Evolutionary conservation across 2,888 invertebrate species (phyloP), one percentile per base, ranked within the genome.

Genomic region (Dyspetes luteomarginatus): DNA sequence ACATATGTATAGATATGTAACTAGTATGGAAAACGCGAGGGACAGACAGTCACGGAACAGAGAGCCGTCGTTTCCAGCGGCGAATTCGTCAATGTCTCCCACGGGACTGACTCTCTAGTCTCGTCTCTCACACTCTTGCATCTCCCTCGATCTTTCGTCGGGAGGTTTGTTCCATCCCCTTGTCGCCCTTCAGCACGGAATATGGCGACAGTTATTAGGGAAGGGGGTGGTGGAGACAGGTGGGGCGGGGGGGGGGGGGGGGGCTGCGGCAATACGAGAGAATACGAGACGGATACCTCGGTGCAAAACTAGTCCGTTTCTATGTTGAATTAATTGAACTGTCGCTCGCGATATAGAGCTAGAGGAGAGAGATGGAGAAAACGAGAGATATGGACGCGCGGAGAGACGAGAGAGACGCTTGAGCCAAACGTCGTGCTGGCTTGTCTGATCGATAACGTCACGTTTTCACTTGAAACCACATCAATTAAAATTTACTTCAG

Each of bases 71-170:
- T 65, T 77, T 64, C 45, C 71, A 77, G 50, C 56, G 26, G 56
- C 36, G 64, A 77, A 77, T 77, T 58, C 77, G 71, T 77, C 77
- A 77, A 77, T 77, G 77, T 71, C 71, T 77, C 64, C 71, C 45
- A 56, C 41, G 71, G 64, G 56, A 65, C 56, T 65, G 58, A 65
- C 64, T 71, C n/a, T n/a, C 48, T 26, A 45, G 56, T 65, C 65
- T 56, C 24, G 26, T 65, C 48, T 77, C 28, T 43, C 55, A 60
- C 65, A 28, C 48, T 64, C 73, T 64, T 55, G 3, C 41, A 26
- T 65, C 65, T 15, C 26, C 28, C 30, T 17, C 48, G 24, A 65
- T 28, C 65, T 65, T 45, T 48, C n/a, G 67, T 52, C 30, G 52
- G 22, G 52, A 52, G 67, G 52, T 67, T 36, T 41, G 36, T 50